Conservation (phyloP, 2,888 invertebrate species). For the Ecdyonurus torrentis region DNA sequence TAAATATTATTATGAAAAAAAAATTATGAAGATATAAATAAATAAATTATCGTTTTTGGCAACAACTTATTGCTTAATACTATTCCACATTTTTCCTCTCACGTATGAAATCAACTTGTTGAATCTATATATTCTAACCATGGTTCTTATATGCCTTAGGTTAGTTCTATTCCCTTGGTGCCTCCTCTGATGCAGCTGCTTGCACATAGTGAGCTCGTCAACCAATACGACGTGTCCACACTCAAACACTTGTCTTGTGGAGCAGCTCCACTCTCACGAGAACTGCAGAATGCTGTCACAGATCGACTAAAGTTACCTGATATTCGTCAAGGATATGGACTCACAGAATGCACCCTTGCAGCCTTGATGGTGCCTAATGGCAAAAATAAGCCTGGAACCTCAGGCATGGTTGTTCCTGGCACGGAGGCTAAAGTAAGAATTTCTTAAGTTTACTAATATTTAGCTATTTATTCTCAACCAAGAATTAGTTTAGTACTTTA, state of each 20-base stretch:
- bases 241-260: slow-evolving; percentile 55
- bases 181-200: slow-evolving; percentile 73
- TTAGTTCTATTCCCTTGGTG: slow-evolving; percentile 50
- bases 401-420: slow-evolving; percentile 15
- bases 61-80: no score
- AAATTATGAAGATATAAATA: no score
- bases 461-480: not conserved
- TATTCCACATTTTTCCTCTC: no score
- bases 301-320: slow-evolving; percentile 15
- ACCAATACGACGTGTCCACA: slow-evolving; percentile 56
- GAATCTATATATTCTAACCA: no score
- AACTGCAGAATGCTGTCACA: slow-evolving; percentile 41
- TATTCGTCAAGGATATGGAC: slow-evolving; percentile 58
- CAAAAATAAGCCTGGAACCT: slow-evolving; percentile 15
- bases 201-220: slow-evolving; percentile 61
- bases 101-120: no score
- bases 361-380: slow-evolving; percentile 29
- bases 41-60: no score
- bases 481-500: no score
- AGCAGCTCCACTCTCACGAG: slow-evolving; percentile 64
- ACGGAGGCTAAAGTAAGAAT: slow-evolving; percentile 19
- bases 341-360: slow-evolving; percentile 60
- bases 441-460: not conserved
- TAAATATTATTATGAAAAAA: no score
- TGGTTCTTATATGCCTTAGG: no score